Conservation (phyloP, 2,113 vertebrate genomes). For the Rhinopomastus cyanomelas region DNA sequence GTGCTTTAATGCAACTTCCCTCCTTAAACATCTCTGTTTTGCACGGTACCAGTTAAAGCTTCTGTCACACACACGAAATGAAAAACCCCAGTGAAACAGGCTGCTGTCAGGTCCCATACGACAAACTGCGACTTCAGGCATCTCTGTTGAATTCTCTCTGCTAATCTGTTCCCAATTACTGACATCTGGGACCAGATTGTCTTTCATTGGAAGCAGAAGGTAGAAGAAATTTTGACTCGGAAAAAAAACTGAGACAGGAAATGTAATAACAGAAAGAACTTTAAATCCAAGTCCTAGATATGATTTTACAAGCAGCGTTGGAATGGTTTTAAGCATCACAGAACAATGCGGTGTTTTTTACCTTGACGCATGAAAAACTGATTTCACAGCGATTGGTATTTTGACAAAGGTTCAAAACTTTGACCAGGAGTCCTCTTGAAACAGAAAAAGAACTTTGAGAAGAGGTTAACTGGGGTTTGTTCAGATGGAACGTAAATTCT, state of each 20-base stretch:
- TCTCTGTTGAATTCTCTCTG: not conserved
- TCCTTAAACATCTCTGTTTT: constrained; percentile 15
- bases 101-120: constrained; percentile 29
- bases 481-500: not conserved
- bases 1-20: not conserved
- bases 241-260: not conserved
- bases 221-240: not conserved
- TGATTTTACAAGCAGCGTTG: not conserved
- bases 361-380: not conserved
- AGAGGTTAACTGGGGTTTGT: not conserved
- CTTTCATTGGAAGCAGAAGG: constrained; percentile 40
- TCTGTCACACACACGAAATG: constrained; percentile 11
- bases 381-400: not conserved
- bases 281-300: not conserved
- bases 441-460: not conserved
- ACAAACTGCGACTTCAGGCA: constrained; percentile 32
- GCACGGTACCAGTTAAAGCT: not conserved
- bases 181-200: constrained; percentile 52
- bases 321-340: constrained; percentile 2
- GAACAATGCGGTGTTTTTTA: not conserved
- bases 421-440: not conserved
- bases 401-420: not conserved
- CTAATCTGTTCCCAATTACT: constrained; percentile 73
- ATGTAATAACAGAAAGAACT: constrained; percentile 8
- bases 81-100: constrained; percentile 18